Conservation (phyloP, 2,888 invertebrate genomes). For the Chironomus riparius region DNA sequence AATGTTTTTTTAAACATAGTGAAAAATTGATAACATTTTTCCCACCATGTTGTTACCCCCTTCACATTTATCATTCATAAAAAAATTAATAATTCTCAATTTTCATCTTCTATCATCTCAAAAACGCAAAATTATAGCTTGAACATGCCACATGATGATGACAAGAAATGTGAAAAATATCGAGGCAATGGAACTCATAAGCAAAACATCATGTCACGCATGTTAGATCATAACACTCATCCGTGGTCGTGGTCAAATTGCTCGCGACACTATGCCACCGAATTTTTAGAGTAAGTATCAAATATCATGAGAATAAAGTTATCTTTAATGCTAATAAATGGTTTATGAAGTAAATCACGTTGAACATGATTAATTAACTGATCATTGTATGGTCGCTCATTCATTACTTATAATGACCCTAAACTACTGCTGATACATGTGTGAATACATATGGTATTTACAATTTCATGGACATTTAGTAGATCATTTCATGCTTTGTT, state of each 20-base stretch:
- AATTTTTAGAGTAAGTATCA: conserved; percentile 67
- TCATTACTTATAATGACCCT: not conserved
- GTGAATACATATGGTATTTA: not conserved
- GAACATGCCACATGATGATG: conserved; percentile 81
- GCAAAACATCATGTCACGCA: conserved; percentile 73
- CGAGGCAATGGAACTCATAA: conserved; percentile 44
- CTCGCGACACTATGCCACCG: conserved; percentile 63
- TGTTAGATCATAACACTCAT: conserved; percentile 68
- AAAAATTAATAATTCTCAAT: not conserved
- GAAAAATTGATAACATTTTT: too few relatives aligned
- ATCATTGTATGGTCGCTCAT: conserved; percentile 3
- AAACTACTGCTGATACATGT: not conserved
- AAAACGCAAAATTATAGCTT: conserved; percentile 45
- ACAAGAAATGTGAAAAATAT: conserved; percentile 55
- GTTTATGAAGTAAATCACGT: not conserved
- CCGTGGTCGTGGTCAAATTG: conserved; percentile 87
- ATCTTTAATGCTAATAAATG: not conserved
- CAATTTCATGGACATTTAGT: not conserved
- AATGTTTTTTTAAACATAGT: too few relatives aligned
- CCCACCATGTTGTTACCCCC: too few relatives aligned
- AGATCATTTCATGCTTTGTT: not conserved
- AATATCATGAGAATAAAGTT: not conserved
- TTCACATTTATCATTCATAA: not conserved
- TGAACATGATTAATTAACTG: conserved; percentile 16
- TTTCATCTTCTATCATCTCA: conserved; percentile 24